Base-by-base conservation (phyloP, 92 coral and sea anemone species). In the Scolanthus callimorphus region DNA sequence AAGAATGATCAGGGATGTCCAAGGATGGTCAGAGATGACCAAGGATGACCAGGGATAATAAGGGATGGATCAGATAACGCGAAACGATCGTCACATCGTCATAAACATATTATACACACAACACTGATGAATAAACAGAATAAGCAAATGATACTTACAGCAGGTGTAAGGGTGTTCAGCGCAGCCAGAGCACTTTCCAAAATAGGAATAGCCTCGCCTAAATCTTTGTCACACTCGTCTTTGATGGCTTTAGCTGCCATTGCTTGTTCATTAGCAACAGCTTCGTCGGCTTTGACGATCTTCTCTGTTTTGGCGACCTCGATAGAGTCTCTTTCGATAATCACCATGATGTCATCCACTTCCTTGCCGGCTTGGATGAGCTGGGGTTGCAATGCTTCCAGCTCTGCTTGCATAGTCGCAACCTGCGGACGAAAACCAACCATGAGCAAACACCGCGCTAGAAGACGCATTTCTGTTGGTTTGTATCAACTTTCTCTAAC, bases 271-370 rank as follows among this genome's bases (percentile, higher is more conserved):
- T 94, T 89, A 11, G 99, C 99, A 21, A 94, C 90, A 31, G 96
- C 96, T 49, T 94, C 99, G 63, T 94, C 99, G 15, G 97, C 99
- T 78, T 94, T 94, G 25, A 94, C 99, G 31, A 94, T 77, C 99
- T 92, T 92, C 51, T 92, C 98, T 20, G 90, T 92, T 62, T 92
- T 86, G 29, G 98, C 98, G 57, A 92, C 98, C 53, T 92, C 98
- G 26, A 86, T 73, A 10, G 98, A 92, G 51, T 92, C 98, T 84
- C 81, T 88, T 67, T 92, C 96, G 21, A 92, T 92, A 64, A 92
- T 83, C 19, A 92, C 90, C 98, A 92, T 92, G 74, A 92, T 92
- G 39, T 92, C 98, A 30, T 92, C 98, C 11, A 92, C 98, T 17
- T 92, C 98, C 72, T 81, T 89, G 19, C 98, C 96, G 21, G 98